A percentile compares a stretch with the other conserved stretches of the same genome.
Evolutionary conservation across 1,140 invertebrate genomes (phyloP).

Genomic region (Heliconius melpomene): DNA sequence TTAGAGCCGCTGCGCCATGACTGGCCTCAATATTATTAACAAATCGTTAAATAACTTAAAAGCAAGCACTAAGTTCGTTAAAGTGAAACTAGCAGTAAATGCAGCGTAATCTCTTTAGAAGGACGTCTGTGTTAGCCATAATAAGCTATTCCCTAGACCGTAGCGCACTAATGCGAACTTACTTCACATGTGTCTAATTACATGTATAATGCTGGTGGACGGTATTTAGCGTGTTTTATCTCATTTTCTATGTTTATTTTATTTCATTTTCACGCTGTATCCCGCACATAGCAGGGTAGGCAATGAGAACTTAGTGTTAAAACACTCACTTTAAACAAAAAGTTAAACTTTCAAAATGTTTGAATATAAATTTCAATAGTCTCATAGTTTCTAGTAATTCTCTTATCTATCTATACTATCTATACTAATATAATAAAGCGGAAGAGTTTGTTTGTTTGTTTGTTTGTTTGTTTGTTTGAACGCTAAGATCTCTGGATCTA

Average conservation of each 20-base stretch:
- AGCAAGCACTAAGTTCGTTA: neutral
- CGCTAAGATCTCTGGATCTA: no score
- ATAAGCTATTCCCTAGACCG: neutral
- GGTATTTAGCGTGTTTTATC: no score
- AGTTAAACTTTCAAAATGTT: no score
- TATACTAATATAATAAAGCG: no score
- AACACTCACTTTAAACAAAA: no score
- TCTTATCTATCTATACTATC: no score
- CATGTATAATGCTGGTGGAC: neutral
- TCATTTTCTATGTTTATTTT: no score
- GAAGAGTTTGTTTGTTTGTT: no score
- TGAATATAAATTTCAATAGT: no score
- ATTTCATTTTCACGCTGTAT: neutral
- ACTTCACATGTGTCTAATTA: neutral
- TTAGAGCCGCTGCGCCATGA: no score
- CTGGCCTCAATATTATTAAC: neutral
- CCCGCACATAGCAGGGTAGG: neutral
- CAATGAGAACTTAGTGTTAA: neutral
- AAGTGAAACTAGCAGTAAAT: constrained; percentile 1
- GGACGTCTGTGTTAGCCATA: neutral
- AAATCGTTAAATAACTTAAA: neutral
- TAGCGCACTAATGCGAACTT: neutral
- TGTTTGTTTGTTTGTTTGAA: no score
- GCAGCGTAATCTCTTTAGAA: neutral
- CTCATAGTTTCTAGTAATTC: no score